Evolutionary conservation across 2,113 vertebrate species (phyloP).

Genomic region (Saimiri boliviensis): DNA sequence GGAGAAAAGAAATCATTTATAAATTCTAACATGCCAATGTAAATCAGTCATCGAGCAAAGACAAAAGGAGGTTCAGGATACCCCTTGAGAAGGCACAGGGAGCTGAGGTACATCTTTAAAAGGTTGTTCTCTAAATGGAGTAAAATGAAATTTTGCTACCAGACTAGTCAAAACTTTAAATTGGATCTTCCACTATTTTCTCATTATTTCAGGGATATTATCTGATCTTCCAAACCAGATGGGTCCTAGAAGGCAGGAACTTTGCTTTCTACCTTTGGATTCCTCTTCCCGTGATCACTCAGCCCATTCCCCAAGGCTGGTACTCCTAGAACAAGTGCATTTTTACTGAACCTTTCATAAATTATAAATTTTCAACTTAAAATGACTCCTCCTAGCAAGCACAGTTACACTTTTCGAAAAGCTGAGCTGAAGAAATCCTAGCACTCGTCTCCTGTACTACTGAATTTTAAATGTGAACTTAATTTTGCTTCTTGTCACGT

Average conservation of each 20-base stretch:
- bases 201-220: neutral
- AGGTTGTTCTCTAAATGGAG: neutral
- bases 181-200: neutral
- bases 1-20: neutral
- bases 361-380: neutral
- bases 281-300: too few relatives aligned
- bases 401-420: neutral
- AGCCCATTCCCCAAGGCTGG: neutral
- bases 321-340: neutral
- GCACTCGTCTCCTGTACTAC: neutral
- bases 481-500: neutral
- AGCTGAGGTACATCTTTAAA: neutral
- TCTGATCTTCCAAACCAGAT: neutral
- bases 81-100: neutral
- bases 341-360: neutral
- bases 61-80: neutral
- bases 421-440: neutral
- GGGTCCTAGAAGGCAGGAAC: neutral
- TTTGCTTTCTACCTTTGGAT: neutral
- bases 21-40: neutral
- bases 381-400: neutral
- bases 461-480: neutral
- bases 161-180: neutral
- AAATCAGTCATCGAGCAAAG: neutral
- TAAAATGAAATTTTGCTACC: neutral